Evolutionary conservation across 2,888 invertebrate genomes (phyloP), one percentile per base, ranked within the genome.

Genomic region (Campoplex nolae): DNA sequence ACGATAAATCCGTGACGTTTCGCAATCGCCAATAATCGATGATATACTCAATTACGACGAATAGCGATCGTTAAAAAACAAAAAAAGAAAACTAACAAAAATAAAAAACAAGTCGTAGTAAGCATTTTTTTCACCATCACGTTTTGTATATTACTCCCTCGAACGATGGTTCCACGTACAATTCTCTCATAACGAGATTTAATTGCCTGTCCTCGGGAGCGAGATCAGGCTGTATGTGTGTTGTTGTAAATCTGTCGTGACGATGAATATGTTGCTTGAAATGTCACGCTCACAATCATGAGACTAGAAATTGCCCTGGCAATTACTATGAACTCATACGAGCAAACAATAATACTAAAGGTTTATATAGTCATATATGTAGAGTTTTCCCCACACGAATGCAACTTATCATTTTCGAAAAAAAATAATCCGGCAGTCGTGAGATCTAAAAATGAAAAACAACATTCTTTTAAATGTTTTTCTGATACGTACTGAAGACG

Each of bases 191-290:
- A 84, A 84, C 70, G 75, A 71, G 13, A 84, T 48, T 78, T 54
- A 76, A 77, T 28, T 70, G 58, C 62, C 16, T 45, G 56, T 42
- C 54, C 74, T 51, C 74, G 67, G 7, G 71, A 62, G 35, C 48
- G n/a, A 62, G 56, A 85, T 85, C 74, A 77, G 68, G 76, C 70
- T 74, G 23, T 74, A 75, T 75, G 48, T 28, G 54, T 56, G 56
- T 80, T 56, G 56, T 80, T 70, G 84, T 80, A 81, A 86, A 84
- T 80, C 80, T 73, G 75, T 80, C 84, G 71, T 56, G 28, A 65
- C 45, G 23, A 77, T 73, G 76, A 73, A 83, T 75, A 78, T 58
- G 67, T 42, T 73, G 32, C 56, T 71, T 28, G 51, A 77, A 80
- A 77, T 56, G 70, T 76, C 80, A 71, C 18, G 38, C 67, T 56